phyloP scores from a whole-genome alignment of 2,888 invertebrate species.

The Byasa hedistus region DNA sequence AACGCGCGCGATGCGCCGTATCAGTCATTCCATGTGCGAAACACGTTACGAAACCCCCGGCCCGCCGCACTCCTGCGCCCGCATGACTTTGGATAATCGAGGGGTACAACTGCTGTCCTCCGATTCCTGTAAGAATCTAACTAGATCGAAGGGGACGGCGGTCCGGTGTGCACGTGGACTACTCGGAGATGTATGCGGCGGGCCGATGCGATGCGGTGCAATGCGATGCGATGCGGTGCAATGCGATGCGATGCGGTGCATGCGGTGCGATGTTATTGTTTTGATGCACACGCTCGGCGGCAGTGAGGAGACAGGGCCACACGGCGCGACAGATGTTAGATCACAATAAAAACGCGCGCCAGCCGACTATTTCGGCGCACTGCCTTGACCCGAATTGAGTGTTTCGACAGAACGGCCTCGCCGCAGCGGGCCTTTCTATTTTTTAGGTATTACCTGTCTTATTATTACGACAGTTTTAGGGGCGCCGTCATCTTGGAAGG shows the following conservation, averaged over 20 bases:
- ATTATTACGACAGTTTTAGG: constrained; percentile 76
- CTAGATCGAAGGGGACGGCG: not conserved
- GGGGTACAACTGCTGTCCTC: not conserved
- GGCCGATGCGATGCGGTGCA: no score
- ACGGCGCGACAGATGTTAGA: constrained; percentile 74
- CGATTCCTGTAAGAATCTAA: constrained; percentile 13
- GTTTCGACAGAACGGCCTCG: constrained; percentile 79
- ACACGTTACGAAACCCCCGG: constrained; percentile 12
- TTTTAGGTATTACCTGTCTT: constrained; percentile 80
- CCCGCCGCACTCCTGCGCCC: not conserved
- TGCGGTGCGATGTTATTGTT: constrained; percentile 20
- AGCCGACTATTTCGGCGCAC: constrained; percentile 78
- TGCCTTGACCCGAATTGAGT: constrained; percentile 78
- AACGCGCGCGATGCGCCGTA: constrained; percentile 7
- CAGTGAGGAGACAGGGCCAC: constrained; percentile 45
- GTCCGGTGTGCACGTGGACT: no score
- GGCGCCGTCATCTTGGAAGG: constrained; percentile 70
- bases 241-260: no score
- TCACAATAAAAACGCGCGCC: constrained; percentile 78
- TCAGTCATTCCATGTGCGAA: constrained; percentile 4
- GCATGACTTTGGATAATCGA: not conserved
- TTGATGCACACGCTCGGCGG: constrained; percentile 34
- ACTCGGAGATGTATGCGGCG: no score
- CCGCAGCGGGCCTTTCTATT: constrained; percentile 79
- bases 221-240: no score